Evolutionary conservation across 2,888 invertebrate genomes (phyloP).

Genomic region (Coecobrya sp.): DNA sequence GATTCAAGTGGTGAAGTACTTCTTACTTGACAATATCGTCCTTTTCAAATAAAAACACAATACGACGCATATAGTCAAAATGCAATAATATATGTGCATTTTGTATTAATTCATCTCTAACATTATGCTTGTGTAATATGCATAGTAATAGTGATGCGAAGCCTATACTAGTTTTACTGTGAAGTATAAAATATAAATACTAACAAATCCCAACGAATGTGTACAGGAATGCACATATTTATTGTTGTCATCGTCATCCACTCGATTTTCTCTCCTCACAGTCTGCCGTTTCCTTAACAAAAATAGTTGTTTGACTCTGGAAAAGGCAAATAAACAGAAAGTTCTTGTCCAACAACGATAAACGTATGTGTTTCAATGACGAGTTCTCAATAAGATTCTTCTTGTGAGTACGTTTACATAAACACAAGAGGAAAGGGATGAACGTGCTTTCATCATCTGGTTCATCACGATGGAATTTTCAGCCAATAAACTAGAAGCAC

Average conservation of each 20-base stretch:
- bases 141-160: no score
- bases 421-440: constrained; percentile 49
- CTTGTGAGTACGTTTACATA: neutral
- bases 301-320: constrained; percentile 45
- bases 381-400: neutral
- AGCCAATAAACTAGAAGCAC: constrained; percentile 1
- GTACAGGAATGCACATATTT: neutral
- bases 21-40: constrained; percentile 36
- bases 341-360: constrained; percentile 18
- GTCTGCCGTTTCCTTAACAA: constrained; percentile 24
- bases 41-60: constrained; percentile 20
- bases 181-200: no score
- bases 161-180: no score
- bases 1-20: neutral
- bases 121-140: no score
- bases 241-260: neutral
- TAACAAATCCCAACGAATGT: no score
- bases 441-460: constrained; percentile 44
- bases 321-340: constrained; percentile 52
- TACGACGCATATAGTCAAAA: constrained; percentile 16
- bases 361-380: constrained; percentile 10
- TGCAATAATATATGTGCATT: constrained; percentile 16
- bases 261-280: constrained; percentile 9
- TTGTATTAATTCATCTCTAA: constrained; percentile 38
- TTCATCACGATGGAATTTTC: constrained; percentile 30